phyloP scores from a whole-genome alignment of 2,888 invertebrate genomes.

The Metalampra italica region DNA sequence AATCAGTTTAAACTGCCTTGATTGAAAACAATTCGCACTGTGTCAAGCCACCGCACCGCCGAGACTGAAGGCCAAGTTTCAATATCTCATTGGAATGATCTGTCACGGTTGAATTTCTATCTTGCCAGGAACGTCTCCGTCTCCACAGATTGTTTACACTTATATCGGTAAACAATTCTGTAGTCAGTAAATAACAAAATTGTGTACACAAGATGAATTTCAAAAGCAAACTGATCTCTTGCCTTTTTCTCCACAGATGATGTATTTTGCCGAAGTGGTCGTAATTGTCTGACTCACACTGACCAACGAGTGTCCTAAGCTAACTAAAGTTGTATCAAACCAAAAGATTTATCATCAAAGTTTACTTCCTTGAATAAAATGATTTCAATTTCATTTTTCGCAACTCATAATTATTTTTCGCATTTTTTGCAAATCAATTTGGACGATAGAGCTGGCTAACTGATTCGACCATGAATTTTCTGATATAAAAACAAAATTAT shows the following conservation, averaged over 20 bases:
- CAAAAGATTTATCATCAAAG: too few relatives aligned
- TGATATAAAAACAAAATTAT: not conserved
- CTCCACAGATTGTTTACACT: not conserved
- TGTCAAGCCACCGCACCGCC: slow-evolving; percentile 12
- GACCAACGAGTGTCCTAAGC: too few relatives aligned
- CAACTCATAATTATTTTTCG: too few relatives aligned
- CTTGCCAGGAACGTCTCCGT: slow-evolving; percentile 6
- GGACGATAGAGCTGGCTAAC: not conserved
- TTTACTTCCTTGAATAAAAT: too few relatives aligned
- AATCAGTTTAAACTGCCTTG: not conserved
- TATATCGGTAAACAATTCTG: not conserved
- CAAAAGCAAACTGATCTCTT: too few relatives aligned
- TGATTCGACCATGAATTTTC: not conserved
- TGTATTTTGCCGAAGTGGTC: too few relatives aligned
- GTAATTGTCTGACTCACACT: too few relatives aligned
- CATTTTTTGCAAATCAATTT: too few relatives aligned
- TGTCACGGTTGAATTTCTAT: slow-evolving; percentile 28
- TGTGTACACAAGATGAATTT: not conserved
- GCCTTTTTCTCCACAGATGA: too few relatives aligned
- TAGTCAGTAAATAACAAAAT: not conserved
- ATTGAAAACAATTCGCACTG: not conserved
- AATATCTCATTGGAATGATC: slow-evolving; percentile 39
- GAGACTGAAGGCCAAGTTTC: slow-evolving; percentile 38
- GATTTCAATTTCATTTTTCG: too few relatives aligned
- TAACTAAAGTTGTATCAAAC: too few relatives aligned